Conservation (phyloP, 2,113 vertebrate genomes). For the Platichthys stellatus region DNA sequence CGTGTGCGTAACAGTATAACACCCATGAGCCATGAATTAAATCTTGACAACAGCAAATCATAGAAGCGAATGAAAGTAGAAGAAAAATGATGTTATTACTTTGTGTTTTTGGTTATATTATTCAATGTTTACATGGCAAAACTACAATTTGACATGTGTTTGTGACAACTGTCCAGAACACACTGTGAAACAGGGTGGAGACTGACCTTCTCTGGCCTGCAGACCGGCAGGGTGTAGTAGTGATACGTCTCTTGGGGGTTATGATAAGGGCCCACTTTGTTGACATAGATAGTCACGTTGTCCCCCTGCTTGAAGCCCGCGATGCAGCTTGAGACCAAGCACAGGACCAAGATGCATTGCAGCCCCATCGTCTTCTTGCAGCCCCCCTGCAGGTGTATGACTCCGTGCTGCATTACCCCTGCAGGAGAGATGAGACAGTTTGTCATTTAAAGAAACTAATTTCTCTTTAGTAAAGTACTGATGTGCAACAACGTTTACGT, state of each 20-base stretch:
- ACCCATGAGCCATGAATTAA: background rate
- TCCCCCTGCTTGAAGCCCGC: constrained; percentile 85
- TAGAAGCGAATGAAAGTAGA: background rate
- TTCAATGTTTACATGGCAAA: background rate
- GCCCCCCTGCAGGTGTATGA: constrained; percentile 46
- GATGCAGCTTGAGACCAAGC: constrained; percentile 73
- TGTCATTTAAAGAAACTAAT: constrained; percentile 5
- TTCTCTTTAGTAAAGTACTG: background rate
- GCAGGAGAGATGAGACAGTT: constrained; percentile 38
- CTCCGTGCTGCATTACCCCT: constrained; percentile 62
- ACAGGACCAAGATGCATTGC: constrained; percentile 76
- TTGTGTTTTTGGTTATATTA: background rate
- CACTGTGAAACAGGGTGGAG: background rate
- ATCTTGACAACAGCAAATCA: background rate
- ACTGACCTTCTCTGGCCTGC: constrained; percentile 88
- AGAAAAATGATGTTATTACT: background rate
- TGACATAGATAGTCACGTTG: constrained; percentile 89
- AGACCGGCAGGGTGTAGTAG: constrained; percentile 92
- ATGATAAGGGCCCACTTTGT: constrained; percentile 95
- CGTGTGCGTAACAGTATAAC: background rate
- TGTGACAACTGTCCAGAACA: background rate
- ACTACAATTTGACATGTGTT: background rate
- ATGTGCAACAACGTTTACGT: background rate
- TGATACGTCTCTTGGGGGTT: constrained; percentile 96
- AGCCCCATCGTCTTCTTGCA: constrained; percentile 55